A percentile compares a stretch with the other conserved stretches of the same genome.
Conservation (phyloP, 2,888 invertebrate genomes). For the Cataglyphis albicans region DNA sequence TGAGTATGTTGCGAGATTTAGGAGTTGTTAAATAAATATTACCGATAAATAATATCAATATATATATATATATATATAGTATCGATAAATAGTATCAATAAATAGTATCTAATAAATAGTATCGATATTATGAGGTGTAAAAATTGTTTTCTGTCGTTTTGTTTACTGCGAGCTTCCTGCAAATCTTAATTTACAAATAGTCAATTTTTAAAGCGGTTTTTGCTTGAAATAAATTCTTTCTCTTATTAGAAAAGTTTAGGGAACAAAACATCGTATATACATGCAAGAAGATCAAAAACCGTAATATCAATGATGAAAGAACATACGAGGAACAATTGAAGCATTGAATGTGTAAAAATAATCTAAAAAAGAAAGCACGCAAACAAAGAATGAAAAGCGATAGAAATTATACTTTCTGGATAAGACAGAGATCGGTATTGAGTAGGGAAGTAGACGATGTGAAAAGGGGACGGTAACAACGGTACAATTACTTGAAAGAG, state of each 20-base stretch:
- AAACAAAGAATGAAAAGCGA: background rate
- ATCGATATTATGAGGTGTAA: background rate
- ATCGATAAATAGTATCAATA: background rate
- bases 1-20: background rate
- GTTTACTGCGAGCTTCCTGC: background rate
- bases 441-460: background rate
- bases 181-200: background rate
- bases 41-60: background rate
- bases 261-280: background rate
- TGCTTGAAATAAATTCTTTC: background rate
- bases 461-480: constrained; percentile 8
- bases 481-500: constrained; percentile 30
- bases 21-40: background rate
- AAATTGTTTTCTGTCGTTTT: background rate
- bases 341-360: constrained; percentile 19
- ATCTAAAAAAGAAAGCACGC: constrained; percentile 9
- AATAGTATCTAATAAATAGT: background rate
- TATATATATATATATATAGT: no score
- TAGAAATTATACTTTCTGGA: constrained; percentile 16
- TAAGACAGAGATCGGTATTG: background rate
- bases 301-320: constrained; percentile 30
- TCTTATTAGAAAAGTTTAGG: constrained; percentile 15
- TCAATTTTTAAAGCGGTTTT: background rate
- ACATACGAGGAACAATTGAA: constrained; percentile 4
- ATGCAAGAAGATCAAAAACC: constrained; percentile 20